Evolutionary conservation across 2,797 vertebrate species (phyloP).

Genomic region (Pristis pectinata): DNA sequence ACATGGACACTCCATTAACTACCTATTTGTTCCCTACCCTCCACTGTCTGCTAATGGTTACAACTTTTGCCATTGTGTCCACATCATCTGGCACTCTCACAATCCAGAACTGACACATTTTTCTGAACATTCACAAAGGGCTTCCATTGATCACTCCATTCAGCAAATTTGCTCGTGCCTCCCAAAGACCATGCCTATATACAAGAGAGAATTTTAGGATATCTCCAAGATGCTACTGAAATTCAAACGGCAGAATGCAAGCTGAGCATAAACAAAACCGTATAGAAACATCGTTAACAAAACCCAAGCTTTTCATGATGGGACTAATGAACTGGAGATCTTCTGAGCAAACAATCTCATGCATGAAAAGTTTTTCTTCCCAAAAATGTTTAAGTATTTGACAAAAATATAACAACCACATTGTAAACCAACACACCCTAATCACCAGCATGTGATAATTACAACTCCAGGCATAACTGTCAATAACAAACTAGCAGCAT

Average conservation of each 20-base stretch:
- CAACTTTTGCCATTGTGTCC: not conserved
- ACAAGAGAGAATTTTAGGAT: not conserved
- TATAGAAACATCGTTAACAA: not conserved
- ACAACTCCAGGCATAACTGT: not conserved
- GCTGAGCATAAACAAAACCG: not conserved
- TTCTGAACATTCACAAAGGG: not conserved
- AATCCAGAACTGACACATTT: not conserved
- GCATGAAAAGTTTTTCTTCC: not conserved
- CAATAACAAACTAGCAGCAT: not conserved
- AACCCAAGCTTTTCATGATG: not conserved
- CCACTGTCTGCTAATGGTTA: not conserved
- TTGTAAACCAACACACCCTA: not conserved
- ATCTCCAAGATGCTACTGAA: not conserved
- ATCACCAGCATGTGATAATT: not conserved
- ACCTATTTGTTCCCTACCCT: not conserved
- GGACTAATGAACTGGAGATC: not conserved
- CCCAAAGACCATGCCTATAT: not conserved
- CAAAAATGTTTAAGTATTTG: not conserved
- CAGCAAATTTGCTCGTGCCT: not conserved
- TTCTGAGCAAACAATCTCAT: not conserved
- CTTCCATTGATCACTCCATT: not conserved
- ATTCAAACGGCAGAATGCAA: not conserved
- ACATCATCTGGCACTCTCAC: not conserved
- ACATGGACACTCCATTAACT: not conserved
- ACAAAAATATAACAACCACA: not conserved